Percentiles rank a stretch among this genome's conserved stretches.
Conservation (phyloP, 2,888 invertebrate genomes). For the Trichogramma dendrolimi region DNA sequence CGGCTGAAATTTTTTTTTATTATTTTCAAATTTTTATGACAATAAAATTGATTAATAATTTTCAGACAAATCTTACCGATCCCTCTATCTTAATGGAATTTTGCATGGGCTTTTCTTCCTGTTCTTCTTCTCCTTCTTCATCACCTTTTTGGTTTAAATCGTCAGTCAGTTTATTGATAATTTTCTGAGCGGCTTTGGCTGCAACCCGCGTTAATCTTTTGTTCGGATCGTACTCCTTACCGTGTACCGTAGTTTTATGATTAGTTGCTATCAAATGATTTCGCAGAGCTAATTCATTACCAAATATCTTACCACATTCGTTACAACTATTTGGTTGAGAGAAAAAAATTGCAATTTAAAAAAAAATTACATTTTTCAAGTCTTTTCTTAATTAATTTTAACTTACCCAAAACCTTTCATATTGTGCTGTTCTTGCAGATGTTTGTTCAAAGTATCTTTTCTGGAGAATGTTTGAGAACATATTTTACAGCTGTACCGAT, state of each 20-base stretch:
- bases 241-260: slow-evolving; percentile 46
- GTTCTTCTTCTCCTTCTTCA: slow-evolving; percentile 35
- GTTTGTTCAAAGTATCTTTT: slow-evolving; percentile 41
- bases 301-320: slow-evolving; percentile 45
- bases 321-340: slow-evolving; percentile 37
- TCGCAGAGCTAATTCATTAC: slow-evolving; percentile 46
- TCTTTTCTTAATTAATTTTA: not conserved
- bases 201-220: slow-evolving; percentile 48
- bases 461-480: slow-evolving; percentile 41
- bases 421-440: slow-evolving; percentile 39
- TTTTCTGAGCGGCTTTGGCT: slow-evolving; percentile 48
- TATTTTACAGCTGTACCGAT: slow-evolving; percentile 39
- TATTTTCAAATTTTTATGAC: too few species aligned
- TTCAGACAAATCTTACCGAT: too few species aligned
- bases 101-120: slow-evolving; percentile 23
- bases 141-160: slow-evolving; percentile 40
- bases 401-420: not conserved
- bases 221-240: slow-evolving; percentile 48
- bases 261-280: slow-evolving; percentile 49
- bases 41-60: too few species aligned
- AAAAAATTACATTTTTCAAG: slow-evolving; percentile 2
- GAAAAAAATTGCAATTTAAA: too few species aligned
- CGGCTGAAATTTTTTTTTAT: not conserved
- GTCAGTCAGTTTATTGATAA: slow-evolving; percentile 49
- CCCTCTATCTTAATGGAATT: too few species aligned